Evolutionary conservation across 2,888 invertebrate species (phyloP).

Genomic region (Lasioglossum oenotherae): DNA sequence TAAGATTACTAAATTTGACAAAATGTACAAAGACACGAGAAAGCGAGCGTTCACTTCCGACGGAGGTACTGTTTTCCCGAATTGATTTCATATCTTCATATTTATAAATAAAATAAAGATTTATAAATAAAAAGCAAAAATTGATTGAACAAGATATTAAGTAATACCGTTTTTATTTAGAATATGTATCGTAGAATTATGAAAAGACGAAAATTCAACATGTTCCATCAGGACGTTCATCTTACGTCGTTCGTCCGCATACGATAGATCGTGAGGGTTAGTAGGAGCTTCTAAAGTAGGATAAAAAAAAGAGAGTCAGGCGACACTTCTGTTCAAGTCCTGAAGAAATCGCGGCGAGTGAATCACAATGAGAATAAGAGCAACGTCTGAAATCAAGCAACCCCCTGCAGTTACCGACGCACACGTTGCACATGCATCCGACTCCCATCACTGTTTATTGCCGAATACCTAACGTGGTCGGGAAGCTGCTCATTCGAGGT

Average conservation of each 20-base stretch:
- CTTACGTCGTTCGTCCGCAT: too few species aligned
- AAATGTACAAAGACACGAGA: neutral
- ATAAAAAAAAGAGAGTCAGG: neutral
- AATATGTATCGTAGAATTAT: too few species aligned
- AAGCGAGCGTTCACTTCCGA: neutral
- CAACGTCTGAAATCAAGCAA: neutral
- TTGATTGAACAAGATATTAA: neutral
- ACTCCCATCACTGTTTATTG: constrained; percentile 6
- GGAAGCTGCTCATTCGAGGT: neutral
- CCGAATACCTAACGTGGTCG: neutral
- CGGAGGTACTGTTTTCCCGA: too few species aligned
- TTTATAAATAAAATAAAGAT: too few species aligned
- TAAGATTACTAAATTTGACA: neutral
- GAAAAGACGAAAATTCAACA: too few species aligned
- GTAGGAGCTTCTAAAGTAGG: neutral
- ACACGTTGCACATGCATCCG: neutral
- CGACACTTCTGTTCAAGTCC: neutral
- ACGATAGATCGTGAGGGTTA: too few species aligned
- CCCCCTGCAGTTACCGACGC: neutral
- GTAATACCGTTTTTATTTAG: too few species aligned
- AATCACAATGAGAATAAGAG: neutral
- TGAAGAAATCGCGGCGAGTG: neutral
- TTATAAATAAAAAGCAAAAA: too few species aligned
- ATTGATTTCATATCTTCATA: too few species aligned
- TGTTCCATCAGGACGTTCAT: too few species aligned